Conservation (phyloP, 2,797 vertebrate species). For the Lemur catta region DNA sequence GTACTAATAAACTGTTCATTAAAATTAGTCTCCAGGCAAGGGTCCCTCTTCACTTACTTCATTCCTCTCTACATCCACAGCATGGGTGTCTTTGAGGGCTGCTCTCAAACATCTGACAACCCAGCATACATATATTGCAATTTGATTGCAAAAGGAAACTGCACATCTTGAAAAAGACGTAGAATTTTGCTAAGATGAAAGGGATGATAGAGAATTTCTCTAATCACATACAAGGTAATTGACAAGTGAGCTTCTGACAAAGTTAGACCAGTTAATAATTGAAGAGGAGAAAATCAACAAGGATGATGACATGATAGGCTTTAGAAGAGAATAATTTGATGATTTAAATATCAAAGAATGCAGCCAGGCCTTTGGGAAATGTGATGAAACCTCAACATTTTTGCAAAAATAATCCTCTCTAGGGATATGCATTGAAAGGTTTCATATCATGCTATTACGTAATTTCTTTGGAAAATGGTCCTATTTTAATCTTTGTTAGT, state of each 20-base stretch:
- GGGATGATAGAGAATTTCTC: not conserved
- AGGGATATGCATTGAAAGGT: not conserved
- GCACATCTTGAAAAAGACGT: not conserved
- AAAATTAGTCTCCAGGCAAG: not conserved
- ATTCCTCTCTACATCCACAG: not conserved
- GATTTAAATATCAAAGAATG: slow-evolving; percentile 65
- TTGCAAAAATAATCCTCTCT: not conserved
- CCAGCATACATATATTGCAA: not conserved
- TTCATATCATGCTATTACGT: not conserved
- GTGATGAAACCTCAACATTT: not conserved
- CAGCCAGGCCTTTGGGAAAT: slow-evolving; percentile 35
- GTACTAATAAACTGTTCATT: not conserved
- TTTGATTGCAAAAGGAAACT: slow-evolving; percentile 14
- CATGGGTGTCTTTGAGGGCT: not conserved
- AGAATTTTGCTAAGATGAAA: slow-evolving; percentile 55
- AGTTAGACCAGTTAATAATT: slow-evolving; percentile 54
- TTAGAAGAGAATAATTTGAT: slow-evolving; percentile 60
- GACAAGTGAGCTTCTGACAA: slow-evolving; percentile 46
- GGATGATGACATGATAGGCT: not conserved
- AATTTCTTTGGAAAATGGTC: slow-evolving; percentile 30
- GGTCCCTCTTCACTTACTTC: not conserved
- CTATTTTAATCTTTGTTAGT: not conserved
- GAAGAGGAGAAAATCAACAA: slow-evolving; percentile 56
- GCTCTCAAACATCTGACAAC: not conserved
- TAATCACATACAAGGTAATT: slow-evolving; percentile 42